Conservation (phyloP, 1,140 invertebrate species). For the Mactra quadrangularis region DNA sequence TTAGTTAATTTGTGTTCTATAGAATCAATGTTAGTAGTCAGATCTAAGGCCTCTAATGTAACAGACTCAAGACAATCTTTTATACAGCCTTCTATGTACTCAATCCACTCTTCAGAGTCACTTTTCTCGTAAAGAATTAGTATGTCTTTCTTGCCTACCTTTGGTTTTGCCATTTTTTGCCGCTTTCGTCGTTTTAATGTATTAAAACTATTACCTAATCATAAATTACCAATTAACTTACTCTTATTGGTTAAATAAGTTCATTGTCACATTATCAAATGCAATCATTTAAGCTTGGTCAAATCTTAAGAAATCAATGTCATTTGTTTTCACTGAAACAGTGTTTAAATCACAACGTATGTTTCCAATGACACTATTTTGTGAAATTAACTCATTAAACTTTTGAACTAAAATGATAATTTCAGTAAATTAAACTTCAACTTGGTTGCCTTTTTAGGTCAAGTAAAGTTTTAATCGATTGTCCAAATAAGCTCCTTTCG, state of each 20-base stretch:
- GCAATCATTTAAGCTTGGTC: too few species aligned
- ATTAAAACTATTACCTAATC: background rate
- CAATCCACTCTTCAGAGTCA: slow-evolving; percentile 17
- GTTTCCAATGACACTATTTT: too few species aligned
- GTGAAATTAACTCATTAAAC: too few species aligned
- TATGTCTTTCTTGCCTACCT: slow-evolving; percentile 25
- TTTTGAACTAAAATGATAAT: too few species aligned
- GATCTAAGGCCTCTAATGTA: background rate
- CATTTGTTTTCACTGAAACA: too few species aligned
- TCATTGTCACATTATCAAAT: background rate
- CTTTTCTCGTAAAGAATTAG: slow-evolving; percentile 17
- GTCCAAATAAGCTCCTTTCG: too few species aligned
- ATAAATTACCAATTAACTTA: background rate
- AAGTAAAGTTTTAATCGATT: too few species aligned
- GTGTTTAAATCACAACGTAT: too few species aligned
- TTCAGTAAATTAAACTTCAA: too few species aligned
- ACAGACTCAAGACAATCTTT: slow-evolving; percentile 2
- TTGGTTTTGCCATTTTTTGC: slow-evolving; percentile 13
- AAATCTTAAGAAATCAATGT: too few species aligned
- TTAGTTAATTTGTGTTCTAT: background rate
- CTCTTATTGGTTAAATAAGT: too few species aligned
- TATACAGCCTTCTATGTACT: background rate
- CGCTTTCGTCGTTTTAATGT: background rate
- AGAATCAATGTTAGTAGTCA: slow-evolving; percentile 2
- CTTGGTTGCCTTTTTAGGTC: too few species aligned